Percentiles rank a stretch among this genome's conserved stretches.
Conservation (phyloP, 1,140 invertebrate genomes). For the Apis laboriosa region DNA sequence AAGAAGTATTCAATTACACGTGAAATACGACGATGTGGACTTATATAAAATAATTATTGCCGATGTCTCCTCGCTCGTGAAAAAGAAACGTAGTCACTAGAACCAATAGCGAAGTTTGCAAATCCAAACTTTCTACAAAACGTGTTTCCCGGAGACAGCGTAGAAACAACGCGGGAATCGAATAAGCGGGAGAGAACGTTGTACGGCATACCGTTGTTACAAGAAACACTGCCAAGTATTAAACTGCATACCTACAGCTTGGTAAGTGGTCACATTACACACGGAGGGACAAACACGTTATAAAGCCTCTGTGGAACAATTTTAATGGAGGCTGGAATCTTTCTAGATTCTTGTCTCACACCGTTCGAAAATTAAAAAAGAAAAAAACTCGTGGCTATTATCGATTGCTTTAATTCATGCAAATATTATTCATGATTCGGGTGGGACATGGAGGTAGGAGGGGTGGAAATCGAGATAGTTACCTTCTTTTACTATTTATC, state of each 20-base stretch:
- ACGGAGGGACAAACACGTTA: constrained; percentile 54
- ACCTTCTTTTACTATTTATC: constrained; percentile 37
- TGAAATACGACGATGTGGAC: too few relatives aligned
- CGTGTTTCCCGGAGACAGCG: constrained; percentile 25
- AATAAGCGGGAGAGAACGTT: constrained; percentile 37
- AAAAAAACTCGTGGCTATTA: constrained; percentile 28
- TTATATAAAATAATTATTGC: too few relatives aligned
- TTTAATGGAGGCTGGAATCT: constrained; percentile 29
- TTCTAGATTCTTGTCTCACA: constrained; percentile 42
- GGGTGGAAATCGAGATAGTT: background rate
- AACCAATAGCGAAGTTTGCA: background rate
- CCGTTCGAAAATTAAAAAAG: background rate
- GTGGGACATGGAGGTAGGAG: background rate
- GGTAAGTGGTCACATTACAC: constrained; percentile 64
- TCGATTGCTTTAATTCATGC: constrained; percentile 54
- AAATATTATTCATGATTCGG: constrained; percentile 42
- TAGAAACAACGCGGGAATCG: constrained; percentile 38
- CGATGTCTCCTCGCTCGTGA: too few relatives aligned
- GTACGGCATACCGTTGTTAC: constrained; percentile 52
- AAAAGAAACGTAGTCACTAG: background rate
- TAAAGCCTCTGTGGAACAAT: constrained; percentile 55
- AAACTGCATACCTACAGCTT: constrained; percentile 57
- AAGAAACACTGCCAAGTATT: constrained; percentile 65
- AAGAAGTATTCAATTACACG: too few relatives aligned
- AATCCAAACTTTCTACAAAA: background rate